Evolutionary conservation across 2,888 invertebrate species (phyloP).

Genomic region (Tachina lurida): DNA sequence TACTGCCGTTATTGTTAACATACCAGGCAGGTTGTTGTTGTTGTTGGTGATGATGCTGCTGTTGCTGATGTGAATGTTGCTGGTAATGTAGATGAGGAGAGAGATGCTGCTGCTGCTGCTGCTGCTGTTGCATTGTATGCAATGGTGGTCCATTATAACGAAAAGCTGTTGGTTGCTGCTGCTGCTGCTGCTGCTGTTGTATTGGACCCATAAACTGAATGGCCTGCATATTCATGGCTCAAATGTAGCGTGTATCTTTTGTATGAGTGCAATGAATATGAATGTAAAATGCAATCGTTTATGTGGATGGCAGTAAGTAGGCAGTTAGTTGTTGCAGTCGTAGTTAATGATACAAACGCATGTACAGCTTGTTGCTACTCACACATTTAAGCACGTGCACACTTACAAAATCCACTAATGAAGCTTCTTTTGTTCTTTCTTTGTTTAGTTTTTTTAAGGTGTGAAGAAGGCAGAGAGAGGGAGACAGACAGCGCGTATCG

Average conservation of each 20-base stretch:
- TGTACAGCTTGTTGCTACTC: constrained; percentile 30
- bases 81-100: constrained; percentile 39
- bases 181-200: constrained; percentile 50
- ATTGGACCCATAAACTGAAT: constrained; percentile 67
- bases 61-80: constrained; percentile 40
- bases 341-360: constrained; percentile 40
- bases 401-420: constrained; percentile 17
- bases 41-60: constrained; percentile 55
- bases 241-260: constrained; percentile 7
- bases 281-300: constrained; percentile 24
- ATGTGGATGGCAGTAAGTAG: neutral
- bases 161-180: constrained; percentile 54
- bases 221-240: constrained; percentile 68
- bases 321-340: neutral
- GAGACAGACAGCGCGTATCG: constrained; percentile 13
- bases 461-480: neutral
- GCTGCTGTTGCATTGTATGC: constrained; percentile 65
- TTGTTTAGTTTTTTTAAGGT: no score
- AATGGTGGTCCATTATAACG: constrained; percentile 67
- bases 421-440: constrained; percentile 5
- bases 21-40: constrained; percentile 67
- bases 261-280: constrained; percentile 39
- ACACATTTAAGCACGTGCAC: constrained; percentile 32
- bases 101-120: constrained; percentile 20
- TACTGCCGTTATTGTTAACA: constrained; percentile 57